These are phyloP conservation scores for Micrastur ruficollis DNA, from an alignment of 2,797 vertebrate genomes.

Conservation along the genomic window DNA sequence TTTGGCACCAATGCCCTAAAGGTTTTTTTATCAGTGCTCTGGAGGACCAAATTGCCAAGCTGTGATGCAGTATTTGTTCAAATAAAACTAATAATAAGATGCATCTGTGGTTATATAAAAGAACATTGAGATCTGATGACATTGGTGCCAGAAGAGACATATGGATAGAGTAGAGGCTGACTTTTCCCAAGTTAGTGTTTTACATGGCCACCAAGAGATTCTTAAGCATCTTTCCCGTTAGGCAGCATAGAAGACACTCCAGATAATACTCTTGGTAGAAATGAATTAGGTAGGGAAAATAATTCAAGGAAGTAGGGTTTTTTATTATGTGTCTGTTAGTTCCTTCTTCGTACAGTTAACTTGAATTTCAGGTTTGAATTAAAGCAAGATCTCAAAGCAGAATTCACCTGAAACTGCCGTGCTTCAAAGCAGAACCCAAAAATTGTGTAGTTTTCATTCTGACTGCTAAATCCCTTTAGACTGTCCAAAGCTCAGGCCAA, in stretches of 20 bases:
- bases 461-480: background rate
- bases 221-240: background rate
- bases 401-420: background rate
- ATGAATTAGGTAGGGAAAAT: background rate
- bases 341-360: background rate
- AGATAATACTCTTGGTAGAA: background rate
- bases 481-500: background rate
- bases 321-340: background rate
- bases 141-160: background rate
- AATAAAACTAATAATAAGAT: background rate
- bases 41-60: background rate
- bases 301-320: background rate
- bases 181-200: background rate
- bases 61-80: background rate
- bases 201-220: background rate
- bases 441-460: background rate
- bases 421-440: background rate
- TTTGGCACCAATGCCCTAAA: background rate
- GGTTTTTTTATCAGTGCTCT: background rate
- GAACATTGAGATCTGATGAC: background rate
- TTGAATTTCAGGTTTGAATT: background rate
- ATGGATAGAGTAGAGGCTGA: background rate
- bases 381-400: background rate
- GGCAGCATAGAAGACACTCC: background rate
- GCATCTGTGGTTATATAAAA: background rate